A percentile compares a stretch with the other conserved stretches of the same genome.
Evolutionary conservation across 2,888 invertebrate species (phyloP).

Genomic region (Phyllotreta cruciferae): DNA sequence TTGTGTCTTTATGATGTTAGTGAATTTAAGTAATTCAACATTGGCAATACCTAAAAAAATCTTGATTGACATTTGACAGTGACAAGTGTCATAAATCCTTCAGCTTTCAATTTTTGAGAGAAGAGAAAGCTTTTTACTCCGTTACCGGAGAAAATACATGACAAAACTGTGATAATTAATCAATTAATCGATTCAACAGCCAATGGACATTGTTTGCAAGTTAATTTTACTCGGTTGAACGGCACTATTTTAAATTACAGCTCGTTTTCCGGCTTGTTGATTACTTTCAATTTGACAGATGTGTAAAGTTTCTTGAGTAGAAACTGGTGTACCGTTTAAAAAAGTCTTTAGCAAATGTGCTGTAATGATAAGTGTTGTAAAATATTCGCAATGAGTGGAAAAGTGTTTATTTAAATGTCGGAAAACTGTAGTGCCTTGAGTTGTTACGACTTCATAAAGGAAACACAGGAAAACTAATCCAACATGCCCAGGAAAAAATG

Average conservation of each 20-base stretch:
- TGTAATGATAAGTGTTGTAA: conserved; percentile 14
- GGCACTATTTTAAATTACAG: conserved; percentile 1
- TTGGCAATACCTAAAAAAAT: too few relatives aligned
- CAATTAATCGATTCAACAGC: conserved; percentile 30
- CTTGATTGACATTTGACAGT: not conserved
- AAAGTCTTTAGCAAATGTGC: conserved; percentile 10
- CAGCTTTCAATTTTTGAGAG: conserved; percentile 29
- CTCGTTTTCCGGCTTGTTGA: conserved; percentile 13
- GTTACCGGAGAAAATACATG: conserved; percentile 38
- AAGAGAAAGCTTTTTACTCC: conserved; percentile 50
- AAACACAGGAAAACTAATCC: conserved; percentile 41
- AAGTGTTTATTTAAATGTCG: conserved; percentile 23
- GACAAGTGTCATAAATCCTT: conserved; percentile 29
- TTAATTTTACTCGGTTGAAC: conserved; percentile 19
- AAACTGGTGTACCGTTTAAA: conserved; percentile 23
- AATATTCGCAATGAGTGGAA: conserved; percentile 1
- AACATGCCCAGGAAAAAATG: conserved; percentile 76
- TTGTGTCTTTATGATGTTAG: too few relatives aligned
- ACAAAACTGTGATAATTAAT: conserved; percentile 29
- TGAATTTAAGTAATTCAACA: too few relatives aligned
- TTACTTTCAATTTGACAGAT: conserved; percentile 41
- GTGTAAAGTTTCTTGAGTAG: conserved; percentile 37
- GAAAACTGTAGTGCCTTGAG: conserved; percentile 24
- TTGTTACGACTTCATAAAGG: conserved; percentile 17
- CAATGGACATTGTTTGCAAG: conserved; percentile 16